A percentile compares a stretch with the other conserved stretches of the same genome.
Conservation (phyloP, 2,113 vertebrate species). For the Lepidiolamprologus cunningtoni region DNA sequence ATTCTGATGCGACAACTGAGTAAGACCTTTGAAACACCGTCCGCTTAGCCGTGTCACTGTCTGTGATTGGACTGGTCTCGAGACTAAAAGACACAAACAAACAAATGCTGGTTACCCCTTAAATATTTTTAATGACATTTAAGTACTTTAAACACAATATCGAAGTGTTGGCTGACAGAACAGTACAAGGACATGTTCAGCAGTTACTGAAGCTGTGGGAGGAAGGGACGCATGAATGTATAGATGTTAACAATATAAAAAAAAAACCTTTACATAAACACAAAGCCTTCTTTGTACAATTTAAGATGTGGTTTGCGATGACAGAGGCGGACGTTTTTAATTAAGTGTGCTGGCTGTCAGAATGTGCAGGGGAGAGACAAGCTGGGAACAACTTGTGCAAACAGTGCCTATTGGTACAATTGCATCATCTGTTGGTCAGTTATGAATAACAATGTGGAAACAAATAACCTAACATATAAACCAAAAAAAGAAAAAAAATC, state of each 20-base stretch:
- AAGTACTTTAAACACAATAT: background rate
- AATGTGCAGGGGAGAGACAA: background rate
- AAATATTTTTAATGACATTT: background rate
- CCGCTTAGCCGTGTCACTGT: conserved; percentile 92
- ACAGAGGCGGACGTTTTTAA: background rate
- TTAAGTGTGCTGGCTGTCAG: background rate
- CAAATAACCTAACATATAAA: background rate
- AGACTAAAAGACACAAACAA: conserved; percentile 68
- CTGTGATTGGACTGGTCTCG: conserved; percentile 96
- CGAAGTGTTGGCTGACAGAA: background rate
- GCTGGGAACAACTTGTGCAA: background rate
- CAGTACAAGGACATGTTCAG: background rate
- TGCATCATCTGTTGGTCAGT: background rate
- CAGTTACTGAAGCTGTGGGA: background rate
- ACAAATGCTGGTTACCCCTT: background rate
- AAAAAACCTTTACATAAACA: background rate
- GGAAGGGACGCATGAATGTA: background rate
- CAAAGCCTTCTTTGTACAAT: background rate
- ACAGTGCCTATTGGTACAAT: background rate
- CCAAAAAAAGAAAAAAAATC: background rate
- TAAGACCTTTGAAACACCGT: conserved; percentile 98
- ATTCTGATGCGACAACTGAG: conserved; percentile 96
- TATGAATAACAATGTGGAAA: background rate
- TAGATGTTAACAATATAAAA: background rate
- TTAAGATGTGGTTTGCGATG: background rate